phyloP scores from a whole-genome alignment of 2,797 vertebrate genomes.

The Tauraco hartlaubi region DNA sequence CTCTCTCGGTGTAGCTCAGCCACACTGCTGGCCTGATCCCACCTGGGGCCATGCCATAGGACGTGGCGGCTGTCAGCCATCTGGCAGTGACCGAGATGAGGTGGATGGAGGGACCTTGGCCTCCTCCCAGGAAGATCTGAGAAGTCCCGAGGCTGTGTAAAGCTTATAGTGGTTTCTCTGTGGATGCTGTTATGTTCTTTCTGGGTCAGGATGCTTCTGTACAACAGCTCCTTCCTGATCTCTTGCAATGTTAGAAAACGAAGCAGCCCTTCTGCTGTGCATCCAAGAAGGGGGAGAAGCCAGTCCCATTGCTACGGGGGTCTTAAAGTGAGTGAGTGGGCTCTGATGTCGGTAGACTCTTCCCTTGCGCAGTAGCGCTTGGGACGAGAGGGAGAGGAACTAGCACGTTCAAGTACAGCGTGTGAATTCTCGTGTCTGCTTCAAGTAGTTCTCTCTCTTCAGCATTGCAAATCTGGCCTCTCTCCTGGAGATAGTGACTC shows the following conservation, averaged over 20 bases:
- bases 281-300: background rate
- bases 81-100: background rate
- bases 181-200: background rate
- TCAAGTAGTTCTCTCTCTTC: slow-evolving; percentile 14
- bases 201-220: background rate
- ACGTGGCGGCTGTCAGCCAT: background rate
- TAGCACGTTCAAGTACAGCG: background rate
- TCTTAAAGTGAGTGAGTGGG: background rate
- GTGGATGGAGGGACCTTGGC: background rate
- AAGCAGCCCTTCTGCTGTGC: background rate
- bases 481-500: slow-evolving; percentile 56
- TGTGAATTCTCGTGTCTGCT: slow-evolving; percentile 11
- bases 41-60: background rate
- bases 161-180: background rate
- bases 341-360: background rate
- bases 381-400: background rate
- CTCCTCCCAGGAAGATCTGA: background rate
- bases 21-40: background rate
- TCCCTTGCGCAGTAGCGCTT: background rate
- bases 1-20: background rate
- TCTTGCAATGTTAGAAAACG: background rate
- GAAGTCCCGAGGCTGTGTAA: background rate
- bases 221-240: background rate
- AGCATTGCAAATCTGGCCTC: slow-evolving; percentile 17
- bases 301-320: background rate